Evolutionary conservation across 2,113 vertebrate genomes (phyloP), one percentile per base, ranked within the genome.

Genomic region (Pogona vitticeps): DNA sequence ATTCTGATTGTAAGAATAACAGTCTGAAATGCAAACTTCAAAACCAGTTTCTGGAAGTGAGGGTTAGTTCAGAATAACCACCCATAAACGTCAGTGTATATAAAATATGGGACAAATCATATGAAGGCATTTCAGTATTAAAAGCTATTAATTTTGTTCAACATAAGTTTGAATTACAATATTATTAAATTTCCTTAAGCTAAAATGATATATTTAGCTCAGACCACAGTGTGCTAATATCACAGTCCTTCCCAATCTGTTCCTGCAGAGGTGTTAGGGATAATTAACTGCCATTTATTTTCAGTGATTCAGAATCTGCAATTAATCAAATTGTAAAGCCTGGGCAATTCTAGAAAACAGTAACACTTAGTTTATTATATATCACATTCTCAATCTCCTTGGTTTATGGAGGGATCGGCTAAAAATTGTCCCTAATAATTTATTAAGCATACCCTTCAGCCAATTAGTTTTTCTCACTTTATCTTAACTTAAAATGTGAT

Each of bases 251-350:
- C 94, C 93, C 94, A 94, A 96, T 89, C 88, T 88, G 92, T 94
- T 94, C 88, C 88, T 91, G 84, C 84, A 84, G 93, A 97, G 94
- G 96, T 96, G 94, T 96, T 95, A 94, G 92, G 88, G 90, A 82
- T 95, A 96, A 96, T 96, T 97, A 97, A 95, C 93, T 95, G 93
- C 93, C 88, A 93, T 95, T 96, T 96, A 85, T 85, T 95, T 95
- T 94, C 94, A 93, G 93, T 92, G 91, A 94, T 94, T 95, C 91
- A 1, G 91, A 95, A 96, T 94, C 96, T 96, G 96, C 95, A 95
- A 91, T 95, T 94, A 97, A 97, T 97, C 94, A 97, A 95, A 96
- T 95, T 80, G 76, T 76, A 93, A 86, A 77, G 84, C 56, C 82
- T 91, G 89, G 89, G 56, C 82, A 91, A 95, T 88, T 87, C 87